Evolutionary conservation across 2,888 invertebrate species (phyloP), one percentile per base, ranked within the genome.

Genomic region (Myathropa florea): DNA sequence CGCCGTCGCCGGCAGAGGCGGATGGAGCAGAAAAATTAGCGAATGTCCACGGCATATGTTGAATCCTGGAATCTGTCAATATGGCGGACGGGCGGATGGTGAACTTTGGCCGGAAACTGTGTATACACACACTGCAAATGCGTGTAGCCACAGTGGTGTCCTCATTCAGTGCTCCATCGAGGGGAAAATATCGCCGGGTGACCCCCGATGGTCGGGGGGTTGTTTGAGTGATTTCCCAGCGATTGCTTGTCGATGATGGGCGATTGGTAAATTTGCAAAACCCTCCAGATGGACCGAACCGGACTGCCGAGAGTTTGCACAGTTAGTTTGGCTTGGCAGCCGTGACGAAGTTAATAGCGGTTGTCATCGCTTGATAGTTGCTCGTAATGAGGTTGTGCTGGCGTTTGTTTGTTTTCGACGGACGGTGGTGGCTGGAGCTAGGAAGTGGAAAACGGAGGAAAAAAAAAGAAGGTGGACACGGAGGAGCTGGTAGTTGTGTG

Each of bases 201-300:
- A n/a, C n/a, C n/a, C n/a, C n/a, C n/a, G n/a, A n/a, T n/a, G 36
- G 21, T 7, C 6, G 60, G 65, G 24, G 36, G 64, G 26, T 46
- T 55, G 59, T 78, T 78, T 53, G 71, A 78, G 39, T 23, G 68
- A 61, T 53, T 46, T 59, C 23, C 71, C 64, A 61, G 82, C 67
- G 81, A 64, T 73, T 77, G 67, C 77, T 85, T 85, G 85, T 72
- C 78, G 81, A 85, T 81, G 81, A 85, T 77, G 86, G 78, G 46
- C 83, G 86, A 83, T 83, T 75, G 86, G 86, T 83, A 86, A 86
- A 86, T 86, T 86, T 86, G 75, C 86, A 83, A 83, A 86, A 30
- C 86, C 70, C 86, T 86, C 78, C 83, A 86, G 57, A 71, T 75
- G 78, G 65, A 79, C 73, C 46, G 70, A 71, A 70, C 65, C 75